Base-by-base conservation (phyloP, 92 coral and sea anemone genomes). In the Porites evermanni region DNA sequence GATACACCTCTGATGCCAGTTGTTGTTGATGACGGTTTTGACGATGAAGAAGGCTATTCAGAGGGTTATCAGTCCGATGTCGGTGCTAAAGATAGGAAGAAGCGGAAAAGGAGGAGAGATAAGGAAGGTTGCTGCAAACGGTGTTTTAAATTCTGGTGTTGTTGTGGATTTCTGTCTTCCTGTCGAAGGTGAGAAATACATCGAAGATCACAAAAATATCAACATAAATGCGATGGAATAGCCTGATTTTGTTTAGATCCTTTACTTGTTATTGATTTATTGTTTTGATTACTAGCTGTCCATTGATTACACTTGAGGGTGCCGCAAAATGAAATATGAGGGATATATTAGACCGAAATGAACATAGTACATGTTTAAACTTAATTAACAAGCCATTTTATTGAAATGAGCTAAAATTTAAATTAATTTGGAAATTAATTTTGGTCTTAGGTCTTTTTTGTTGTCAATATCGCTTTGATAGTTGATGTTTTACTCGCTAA, bases 31-130 rank as follows among this genome's bases (percentile, higher is more conserved):
- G 89, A 85, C 72, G 95, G 89, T 80, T 89, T 92, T 85, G 98
- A 94, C 77, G 94, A 94, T 67, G 98, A 92, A 66, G 94, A 91
- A 67, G 94, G 89, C 79, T 82, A 93, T 44, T 92, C 98, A 26
- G 98, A 92, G 74, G 98, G 98, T 53, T 94, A 94, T 82, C 96
- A 94, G 86, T 88, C 98, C 74, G 92, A 82, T 78, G 89, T 89
- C 50, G 91, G 91, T 54, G 86, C 67, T 54, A 92, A 91, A 71
- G 91, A 87, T 73, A 50, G 87, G 50, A 90, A 91, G 80, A 89
- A 72, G 23, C 70, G 95, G 84, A 85, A 93, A 56, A 93, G 80
- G 80, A 77, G 92, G 58, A 87, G 86, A 64, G 83, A 83, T 53
- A 94, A 89, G n/a, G 86, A 86, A 80, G 88, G 96, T 54, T 84